phyloP scores from a whole-genome alignment of 2,888 invertebrate genomes.

The Rhyacophila evoluta region DNA sequence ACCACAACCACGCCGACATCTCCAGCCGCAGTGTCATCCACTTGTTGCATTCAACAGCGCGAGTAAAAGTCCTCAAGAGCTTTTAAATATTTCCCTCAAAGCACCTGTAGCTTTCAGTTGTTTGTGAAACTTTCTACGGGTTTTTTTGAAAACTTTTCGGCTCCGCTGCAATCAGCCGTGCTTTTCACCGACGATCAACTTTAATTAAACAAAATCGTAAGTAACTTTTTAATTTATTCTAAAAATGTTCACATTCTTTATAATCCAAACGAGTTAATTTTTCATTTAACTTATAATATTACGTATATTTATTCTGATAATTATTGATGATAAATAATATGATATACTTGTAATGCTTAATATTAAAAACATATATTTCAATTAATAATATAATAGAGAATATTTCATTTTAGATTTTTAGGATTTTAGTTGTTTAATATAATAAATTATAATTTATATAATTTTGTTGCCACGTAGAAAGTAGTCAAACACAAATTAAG shows the following conservation, averaged over 20 bases:
- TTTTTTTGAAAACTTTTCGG: neutral
- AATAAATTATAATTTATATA: no score
- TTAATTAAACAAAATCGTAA: conserved; percentile 3
- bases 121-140: neutral
- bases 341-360: no score
- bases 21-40: conserved; percentile 20
- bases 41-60: conserved; percentile 30
- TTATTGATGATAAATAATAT: no score
- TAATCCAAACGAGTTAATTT: no score
- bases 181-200: neutral
- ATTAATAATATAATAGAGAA: no score
- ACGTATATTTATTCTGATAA: no score
- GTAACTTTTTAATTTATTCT: neutral
- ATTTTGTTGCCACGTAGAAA: no score
- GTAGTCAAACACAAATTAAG: no score
- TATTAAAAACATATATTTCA: no score
- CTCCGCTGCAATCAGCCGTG: neutral
- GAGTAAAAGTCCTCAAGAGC: neutral
- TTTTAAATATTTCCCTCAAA: neutral
- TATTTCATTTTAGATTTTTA: no score
- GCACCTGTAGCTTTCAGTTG: conserved; percentile 9
- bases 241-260: neutral
- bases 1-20: conserved; percentile 22
- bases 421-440: no score
- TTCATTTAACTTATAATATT: no score